These are phyloP conservation scores for Phyto melanocephala DNA, from an alignment of 2,888 invertebrate genomes.

Conservation along the genomic window DNA sequence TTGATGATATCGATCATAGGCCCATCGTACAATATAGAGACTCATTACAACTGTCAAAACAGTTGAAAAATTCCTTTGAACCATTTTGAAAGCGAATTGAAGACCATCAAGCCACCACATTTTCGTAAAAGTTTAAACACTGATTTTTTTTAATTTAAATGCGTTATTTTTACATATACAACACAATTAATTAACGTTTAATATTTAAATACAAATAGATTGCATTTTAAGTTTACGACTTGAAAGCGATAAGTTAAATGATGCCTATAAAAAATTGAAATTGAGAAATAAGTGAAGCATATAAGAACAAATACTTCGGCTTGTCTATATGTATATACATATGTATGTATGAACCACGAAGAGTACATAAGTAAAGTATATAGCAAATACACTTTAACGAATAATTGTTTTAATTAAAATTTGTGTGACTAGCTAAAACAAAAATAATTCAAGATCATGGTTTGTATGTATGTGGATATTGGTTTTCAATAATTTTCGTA, in stretches of 20 bases:
- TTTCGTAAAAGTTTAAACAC: slow-evolving; percentile 12
- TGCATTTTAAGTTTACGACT: slow-evolving; percentile 50
- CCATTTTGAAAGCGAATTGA: slow-evolving; percentile 36
- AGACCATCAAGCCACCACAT: slow-evolving; percentile 54
- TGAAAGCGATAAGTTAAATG: slow-evolving; percentile 57
- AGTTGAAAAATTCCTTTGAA: slow-evolving; percentile 44
- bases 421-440: no score
- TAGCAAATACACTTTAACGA: background rate
- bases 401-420: background rate
- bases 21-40: slow-evolving; percentile 50
- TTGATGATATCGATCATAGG: slow-evolving; percentile 38
- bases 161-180: background rate
- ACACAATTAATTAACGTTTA: background rate
- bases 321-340: background rate
- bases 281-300: slow-evolving; percentile 44
- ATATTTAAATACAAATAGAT: slow-evolving; percentile 12
- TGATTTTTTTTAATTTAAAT: slow-evolving; percentile 4
- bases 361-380: no score
- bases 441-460: no score
- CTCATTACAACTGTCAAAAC: slow-evolving; percentile 29
- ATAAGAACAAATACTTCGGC: slow-evolving; percentile 6
- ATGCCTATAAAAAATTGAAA: slow-evolving; percentile 28
- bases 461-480: no score
- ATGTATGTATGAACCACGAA: background rate
- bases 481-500: no score